These are phyloP conservation scores for Pemphredon lugubris DNA, from an alignment of 2,888 invertebrate species.

Conservation along the genomic window DNA sequence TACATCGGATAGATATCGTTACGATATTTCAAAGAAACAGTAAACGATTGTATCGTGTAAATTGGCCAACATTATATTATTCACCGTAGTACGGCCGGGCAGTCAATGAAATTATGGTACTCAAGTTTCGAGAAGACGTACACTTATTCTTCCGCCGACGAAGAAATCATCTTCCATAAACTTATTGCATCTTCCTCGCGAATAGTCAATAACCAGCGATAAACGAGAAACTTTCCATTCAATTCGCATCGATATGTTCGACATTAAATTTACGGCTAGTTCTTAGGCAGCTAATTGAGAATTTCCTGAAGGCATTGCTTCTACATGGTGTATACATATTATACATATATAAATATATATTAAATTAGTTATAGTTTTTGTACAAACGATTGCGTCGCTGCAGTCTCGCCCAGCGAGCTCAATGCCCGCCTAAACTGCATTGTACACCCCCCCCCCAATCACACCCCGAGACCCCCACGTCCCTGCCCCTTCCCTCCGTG, in stretches of 20 bases:
- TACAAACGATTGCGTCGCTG: constrained; percentile 75
- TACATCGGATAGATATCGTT: too few relatives aligned
- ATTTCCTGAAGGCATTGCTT: constrained; percentile 74
- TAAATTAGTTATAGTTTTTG: constrained; percentile 77
- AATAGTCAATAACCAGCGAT: constrained; percentile 6
- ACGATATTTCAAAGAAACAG: too few relatives aligned
- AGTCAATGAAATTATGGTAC: too few relatives aligned
- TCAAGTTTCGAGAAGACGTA: too few relatives aligned
- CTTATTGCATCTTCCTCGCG: constrained; percentile 2
- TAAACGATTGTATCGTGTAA: background rate
- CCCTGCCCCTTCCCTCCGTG: constrained; percentile 59
- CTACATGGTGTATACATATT: constrained; percentile 73
- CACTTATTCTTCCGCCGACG: constrained; percentile 10
- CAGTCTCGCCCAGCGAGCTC: constrained; percentile 68
- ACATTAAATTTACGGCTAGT: constrained; percentile 16
- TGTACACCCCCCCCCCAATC: constrained; percentile 55
- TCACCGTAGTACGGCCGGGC: too few relatives aligned
- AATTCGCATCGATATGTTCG: background rate
- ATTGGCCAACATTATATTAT: background rate
- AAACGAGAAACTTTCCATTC: background rate
- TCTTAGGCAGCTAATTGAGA: constrained; percentile 41
- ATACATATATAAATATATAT: constrained; percentile 70
- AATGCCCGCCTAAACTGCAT: constrained; percentile 73
- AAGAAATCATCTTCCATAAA: constrained; percentile 15
- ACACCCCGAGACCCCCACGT: background rate